phyloP scores from a whole-genome alignment of 2,888 invertebrate genomes.

The Nasonovia ribisnigri region DNA sequence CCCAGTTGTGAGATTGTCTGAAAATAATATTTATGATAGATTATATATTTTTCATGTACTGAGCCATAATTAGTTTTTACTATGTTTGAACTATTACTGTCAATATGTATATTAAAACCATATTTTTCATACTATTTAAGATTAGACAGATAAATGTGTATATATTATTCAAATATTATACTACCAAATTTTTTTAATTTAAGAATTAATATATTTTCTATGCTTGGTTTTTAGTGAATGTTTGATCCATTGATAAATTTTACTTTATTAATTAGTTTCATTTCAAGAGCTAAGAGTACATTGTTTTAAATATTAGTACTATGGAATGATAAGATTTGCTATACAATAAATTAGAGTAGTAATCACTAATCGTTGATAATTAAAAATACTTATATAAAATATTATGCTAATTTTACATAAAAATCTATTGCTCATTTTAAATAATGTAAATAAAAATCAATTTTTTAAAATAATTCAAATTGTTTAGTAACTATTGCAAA shows the following conservation, averaged over 20 bases:
- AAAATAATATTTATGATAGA: conserved; percentile 64
- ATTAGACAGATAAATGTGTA: not conserved
- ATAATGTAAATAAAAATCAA: not conserved
- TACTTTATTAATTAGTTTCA: too few species aligned
- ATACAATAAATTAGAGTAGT: not conserved
- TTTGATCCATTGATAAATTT: not conserved
- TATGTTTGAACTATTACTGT: not conserved
- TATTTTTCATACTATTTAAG: not conserved
- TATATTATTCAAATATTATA: not conserved
- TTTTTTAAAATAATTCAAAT: not conserved
- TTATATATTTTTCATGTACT: not conserved
- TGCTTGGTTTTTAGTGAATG: not conserved
- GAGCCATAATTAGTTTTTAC: not conserved
- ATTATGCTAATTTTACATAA: not conserved
- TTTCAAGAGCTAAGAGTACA: not conserved
- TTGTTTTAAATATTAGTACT: not conserved
- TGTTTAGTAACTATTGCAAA: not conserved
- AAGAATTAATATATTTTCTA: not conserved
- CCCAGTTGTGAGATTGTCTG: conserved; percentile 85
- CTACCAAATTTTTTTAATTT: too few species aligned
- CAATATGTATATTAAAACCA: not conserved
- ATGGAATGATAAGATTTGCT: not conserved
- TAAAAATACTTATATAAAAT: not conserved
- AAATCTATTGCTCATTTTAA: too few species aligned
- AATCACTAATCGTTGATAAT: too few species aligned